Evolutionary conservation across 2,113 vertebrate genomes (phyloP), one percentile per base, ranked within the genome.

Genomic region (Austrofundulus limnaeus): DNA sequence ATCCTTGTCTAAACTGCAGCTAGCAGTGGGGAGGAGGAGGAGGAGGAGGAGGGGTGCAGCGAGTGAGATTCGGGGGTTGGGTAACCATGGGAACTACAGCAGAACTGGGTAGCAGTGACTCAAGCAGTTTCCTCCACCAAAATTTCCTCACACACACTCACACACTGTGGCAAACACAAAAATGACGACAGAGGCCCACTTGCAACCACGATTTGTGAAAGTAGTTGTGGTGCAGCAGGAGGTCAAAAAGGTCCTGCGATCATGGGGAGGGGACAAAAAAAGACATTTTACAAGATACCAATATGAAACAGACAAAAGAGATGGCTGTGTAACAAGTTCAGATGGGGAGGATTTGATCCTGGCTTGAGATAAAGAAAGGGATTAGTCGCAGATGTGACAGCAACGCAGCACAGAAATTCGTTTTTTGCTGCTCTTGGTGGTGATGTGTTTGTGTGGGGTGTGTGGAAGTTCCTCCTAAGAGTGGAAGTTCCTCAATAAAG

Each of bases 61-160:
- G 56, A 57, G 77, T 72, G 55, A 25, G 59, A 57, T 70, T 75
- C 10, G 11, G 69, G 65, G 70, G 57, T 28, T 54, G 11, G 28
- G 83, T 84, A 84, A 90, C 83, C 78, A 85, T 86, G 78, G 88
- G 52, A 85, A 88, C 84, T 24, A 58, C 62, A 45, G 66, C 9
- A 56, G 61, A 58, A 72, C 68, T 55, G 67, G 57, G 60, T 65
- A 59, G 77, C 62, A 72, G 75, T 84, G 84, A 90, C 72, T 88
- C 86, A 82, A 39, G 70, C 62, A 16, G 46, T 53, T 34, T 52
- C 62, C 34, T 61, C 21, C 61, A 59, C 49, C 49, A 49, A 54
- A 13, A 38, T 2, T 20, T 20, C 19, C 48, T 52, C 58, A 59
- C 13, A 12, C 47, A 49, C 13, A 12, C 47, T 48, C 7, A 73